These are phyloP conservation scores for Megalopta genalis DNA, from an alignment of 1,140 invertebrate genomes.

Conservation along the genomic window DNA sequence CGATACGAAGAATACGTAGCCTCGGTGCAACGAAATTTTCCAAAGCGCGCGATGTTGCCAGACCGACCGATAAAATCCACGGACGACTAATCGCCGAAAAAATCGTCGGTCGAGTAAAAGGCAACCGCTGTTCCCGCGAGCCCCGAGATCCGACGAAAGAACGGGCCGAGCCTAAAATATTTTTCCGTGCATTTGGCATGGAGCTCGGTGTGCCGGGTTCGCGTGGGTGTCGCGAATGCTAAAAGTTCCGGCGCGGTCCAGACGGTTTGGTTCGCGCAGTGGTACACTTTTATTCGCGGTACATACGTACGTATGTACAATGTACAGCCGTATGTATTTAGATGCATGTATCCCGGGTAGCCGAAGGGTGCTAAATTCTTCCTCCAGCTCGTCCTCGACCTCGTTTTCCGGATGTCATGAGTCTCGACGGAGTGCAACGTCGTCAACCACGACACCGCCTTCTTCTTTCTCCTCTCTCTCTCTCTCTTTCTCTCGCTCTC, in stretches of 20 bases:
- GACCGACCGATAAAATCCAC: too few species aligned
- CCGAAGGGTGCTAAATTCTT: conserved; percentile 34
- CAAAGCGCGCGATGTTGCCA: too few species aligned
- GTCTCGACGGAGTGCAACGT: conserved; percentile 47
- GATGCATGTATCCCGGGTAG: conserved; percentile 21
- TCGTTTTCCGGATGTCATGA: conserved; percentile 55
- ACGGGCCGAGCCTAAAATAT: too few species aligned
- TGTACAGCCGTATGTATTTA: neutral
- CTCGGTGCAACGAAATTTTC: too few species aligned
- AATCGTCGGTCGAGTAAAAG: too few species aligned
- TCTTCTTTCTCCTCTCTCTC: conserved; percentile 17
- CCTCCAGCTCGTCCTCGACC: conserved; percentile 56
- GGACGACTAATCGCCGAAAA: too few species aligned
- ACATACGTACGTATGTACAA: conserved; percentile 3
- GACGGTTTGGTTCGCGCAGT: conserved; percentile 10
- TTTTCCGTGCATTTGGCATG: too few species aligned
- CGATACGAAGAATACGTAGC: too few species aligned
- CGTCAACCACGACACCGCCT: conserved; percentile 25
- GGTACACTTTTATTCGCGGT: conserved; percentile 34
- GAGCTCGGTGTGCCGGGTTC: neutral
- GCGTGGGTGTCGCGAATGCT: conserved; percentile 3
- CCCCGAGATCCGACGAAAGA: too few species aligned
- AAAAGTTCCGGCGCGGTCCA: conserved; percentile 26
- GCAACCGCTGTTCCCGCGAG: too few species aligned
- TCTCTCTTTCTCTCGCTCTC: neutral